phyloP scores from a whole-genome alignment of 2,888 invertebrate genomes.

The Anoplius nigerrimus region DNA sequence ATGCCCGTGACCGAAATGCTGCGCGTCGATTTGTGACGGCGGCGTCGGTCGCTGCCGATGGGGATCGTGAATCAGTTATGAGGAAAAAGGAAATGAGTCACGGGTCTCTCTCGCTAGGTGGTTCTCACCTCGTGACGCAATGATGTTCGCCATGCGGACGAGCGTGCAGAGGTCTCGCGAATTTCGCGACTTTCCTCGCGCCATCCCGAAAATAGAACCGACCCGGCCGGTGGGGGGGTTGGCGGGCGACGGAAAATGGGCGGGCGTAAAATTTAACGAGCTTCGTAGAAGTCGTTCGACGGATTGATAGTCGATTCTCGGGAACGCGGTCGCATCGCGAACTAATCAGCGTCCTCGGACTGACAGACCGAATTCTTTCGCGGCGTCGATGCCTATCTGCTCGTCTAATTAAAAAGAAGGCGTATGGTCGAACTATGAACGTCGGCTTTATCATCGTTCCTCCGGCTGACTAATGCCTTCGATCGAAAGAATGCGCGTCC shows the following conservation, averaged over 20 bases:
- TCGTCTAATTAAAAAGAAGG: no score
- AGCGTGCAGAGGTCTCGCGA: neutral
- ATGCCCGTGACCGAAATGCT: constrained; percentile 2
- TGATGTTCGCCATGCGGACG: constrained; percentile 11
- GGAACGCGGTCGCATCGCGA: no score
- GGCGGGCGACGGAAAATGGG: neutral
- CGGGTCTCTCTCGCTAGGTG: neutral
- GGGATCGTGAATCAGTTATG: constrained; percentile 23
- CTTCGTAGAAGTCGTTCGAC: neutral
- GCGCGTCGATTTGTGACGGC: neutral
- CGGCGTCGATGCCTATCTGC: no score
- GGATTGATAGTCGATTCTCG: no score
- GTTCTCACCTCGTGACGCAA: constrained; percentile 41
- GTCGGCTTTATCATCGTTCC: no score
- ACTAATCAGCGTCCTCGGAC: no score
- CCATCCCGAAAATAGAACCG: no score
- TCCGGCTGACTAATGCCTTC: no score
- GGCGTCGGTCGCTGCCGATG: neutral
- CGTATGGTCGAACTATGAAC: no score
- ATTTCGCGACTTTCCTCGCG: no score
- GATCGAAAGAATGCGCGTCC: no score
- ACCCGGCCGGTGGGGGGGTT: neutral
- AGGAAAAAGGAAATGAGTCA: constrained; percentile 44
- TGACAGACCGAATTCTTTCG: no score
- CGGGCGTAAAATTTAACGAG: constrained; percentile 3